Evolutionary conservation across 2,113 vertebrate species (phyloP), one percentile per base, ranked within the genome.

Genomic region (Patagioenas fasciata): DNA sequence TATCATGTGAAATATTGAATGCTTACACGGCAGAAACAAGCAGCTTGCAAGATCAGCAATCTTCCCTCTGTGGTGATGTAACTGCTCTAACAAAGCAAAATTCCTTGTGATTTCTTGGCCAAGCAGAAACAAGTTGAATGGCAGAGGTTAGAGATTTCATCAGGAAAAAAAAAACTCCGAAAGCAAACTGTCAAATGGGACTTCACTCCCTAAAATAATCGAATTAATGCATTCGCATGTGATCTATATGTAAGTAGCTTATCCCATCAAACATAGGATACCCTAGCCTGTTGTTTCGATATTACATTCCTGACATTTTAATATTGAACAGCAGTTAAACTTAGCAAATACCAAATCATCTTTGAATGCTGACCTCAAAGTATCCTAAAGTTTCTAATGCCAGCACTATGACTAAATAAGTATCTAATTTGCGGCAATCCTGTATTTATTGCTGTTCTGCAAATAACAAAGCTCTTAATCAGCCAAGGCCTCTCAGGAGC

Each of bases 1-100:
- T 91, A 91, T 64, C 85, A 40, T 23, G 12, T 42, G 48, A 86
- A 94, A 74, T 64, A 93, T 7, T 86, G 82, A 80, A 81, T 81
- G 95, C 89, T 96, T 93, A 73, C 86, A 57, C 95, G 95, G 93
- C 94, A 97, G 57, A 95, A 95, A 74, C 21, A 61, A 95, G 56
- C 11, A 84, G 38, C 48, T 64, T 93, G 94, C 89, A 93, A 93
- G 57, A 93, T 97, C 96, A 97, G 94, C 95, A 94, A 2, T 64
- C 83, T 78, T 89, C 60, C 36, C 28, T 73, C 47, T 71, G 32
- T 11, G 8, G 69, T 92, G 91, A 86, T 64, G 53, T 40, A 89
- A 91, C 83, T 60, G 14, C 44, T 57, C 26, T 28, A 89, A 86
- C 50, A 72, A 17, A 80, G 77, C 80, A 91, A 67, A 89, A 92